A percentile compares a stretch with the other conserved stretches of the same genome.
These are phyloP conservation scores for Pyrocephalus nanus DNA, from an alignment of 2,797 vertebrate species.

Conservation along the genomic window DNA sequence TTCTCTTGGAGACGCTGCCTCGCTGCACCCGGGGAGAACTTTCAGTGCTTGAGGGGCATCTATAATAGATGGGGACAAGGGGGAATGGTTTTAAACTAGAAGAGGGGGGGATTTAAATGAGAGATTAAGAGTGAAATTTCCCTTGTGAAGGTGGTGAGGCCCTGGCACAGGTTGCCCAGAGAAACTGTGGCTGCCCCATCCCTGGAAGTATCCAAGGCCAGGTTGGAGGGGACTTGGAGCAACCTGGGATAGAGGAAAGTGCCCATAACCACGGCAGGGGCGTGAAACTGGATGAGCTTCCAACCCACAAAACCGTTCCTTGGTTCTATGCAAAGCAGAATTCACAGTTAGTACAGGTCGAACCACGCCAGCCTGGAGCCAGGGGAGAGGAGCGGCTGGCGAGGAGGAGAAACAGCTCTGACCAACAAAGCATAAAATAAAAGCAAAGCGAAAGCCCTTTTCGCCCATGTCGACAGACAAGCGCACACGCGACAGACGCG, in stretches of 20 bases:
- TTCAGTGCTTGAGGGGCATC: neutral
- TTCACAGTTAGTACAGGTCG: fast-evolving
- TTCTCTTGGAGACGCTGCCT: neutral
- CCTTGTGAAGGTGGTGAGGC: neutral
- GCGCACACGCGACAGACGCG: neutral
- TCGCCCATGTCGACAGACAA: neutral
- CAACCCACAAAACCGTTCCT: neutral
- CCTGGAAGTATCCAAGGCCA: neutral
- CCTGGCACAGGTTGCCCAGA: neutral
- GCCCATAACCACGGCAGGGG: fast-evolving
- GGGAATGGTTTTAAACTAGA: neutral
- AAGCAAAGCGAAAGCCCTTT: neutral
- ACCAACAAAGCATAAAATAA: fast-evolving
- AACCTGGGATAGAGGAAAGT: too few species aligned
- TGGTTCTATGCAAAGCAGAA: fast-evolving
- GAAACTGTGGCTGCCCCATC: neutral
- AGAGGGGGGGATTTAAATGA: neutral
- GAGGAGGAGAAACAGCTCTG: neutral
- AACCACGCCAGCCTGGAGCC: neutral
- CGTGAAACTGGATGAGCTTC: neutral
- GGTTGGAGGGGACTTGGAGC: neutral
- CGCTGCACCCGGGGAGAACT: fast-evolving
- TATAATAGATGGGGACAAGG: fast-evolving
- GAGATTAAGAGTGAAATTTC: neutral
- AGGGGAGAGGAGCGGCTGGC: neutral